phyloP scores from a whole-genome alignment of 2,113 vertebrate genomes.

The Tachysurus fulvidraco region DNA sequence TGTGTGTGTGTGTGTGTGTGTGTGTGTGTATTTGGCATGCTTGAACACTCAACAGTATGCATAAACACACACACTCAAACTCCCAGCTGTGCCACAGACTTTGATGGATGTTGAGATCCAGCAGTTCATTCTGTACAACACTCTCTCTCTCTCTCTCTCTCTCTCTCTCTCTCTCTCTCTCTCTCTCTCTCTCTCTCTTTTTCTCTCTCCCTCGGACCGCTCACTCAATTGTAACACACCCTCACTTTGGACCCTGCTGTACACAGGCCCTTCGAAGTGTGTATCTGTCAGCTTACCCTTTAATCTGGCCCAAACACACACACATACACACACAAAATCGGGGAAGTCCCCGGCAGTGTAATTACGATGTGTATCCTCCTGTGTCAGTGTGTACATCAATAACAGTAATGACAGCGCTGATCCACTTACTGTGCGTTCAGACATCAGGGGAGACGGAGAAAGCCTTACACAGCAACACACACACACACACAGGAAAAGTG shows the following conservation, averaged over 20 bases:
- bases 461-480: constrained; percentile 41
- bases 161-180: constrained; percentile 40
- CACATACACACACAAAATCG: constrained; percentile 15
- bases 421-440: constrained; percentile 39
- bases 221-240: constrained; percentile 28
- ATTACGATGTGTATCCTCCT: constrained; percentile 49
- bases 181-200: constrained; percentile 40
- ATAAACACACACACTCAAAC: constrained; percentile 16
- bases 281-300: constrained; percentile 54
- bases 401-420: constrained; percentile 48
- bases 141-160: constrained; percentile 39
- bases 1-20: constrained; percentile 25
- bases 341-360: constrained; percentile 50
- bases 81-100: constrained; percentile 29
- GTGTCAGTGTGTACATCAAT: constrained; percentile 53
- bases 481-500: constrained; percentile 24
- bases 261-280: constrained; percentile 39
- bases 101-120: constrained; percentile 50
- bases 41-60: constrained; percentile 17
- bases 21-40: not conserved
- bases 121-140: constrained; percentile 34
- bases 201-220: constrained; percentile 32
- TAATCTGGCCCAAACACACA: constrained; percentile 36
- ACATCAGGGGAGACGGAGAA: constrained; percentile 45
- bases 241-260: constrained; percentile 57